Conservation (phyloP, 53 echinoderm and acorn worm genomes). For the Henricia sp. region DNA sequence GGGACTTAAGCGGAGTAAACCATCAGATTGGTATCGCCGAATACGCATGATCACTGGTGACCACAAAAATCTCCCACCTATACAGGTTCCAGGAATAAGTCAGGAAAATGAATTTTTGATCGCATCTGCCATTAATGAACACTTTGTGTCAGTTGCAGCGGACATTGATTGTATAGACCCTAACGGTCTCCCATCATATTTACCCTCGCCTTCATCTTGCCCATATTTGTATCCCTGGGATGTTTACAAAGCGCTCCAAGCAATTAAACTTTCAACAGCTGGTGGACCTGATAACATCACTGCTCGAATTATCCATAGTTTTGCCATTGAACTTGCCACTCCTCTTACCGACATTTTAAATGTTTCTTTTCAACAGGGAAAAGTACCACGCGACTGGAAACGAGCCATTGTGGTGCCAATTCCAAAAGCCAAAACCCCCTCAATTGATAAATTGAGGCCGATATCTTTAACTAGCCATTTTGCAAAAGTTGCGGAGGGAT, state of each 20-base stretch:
- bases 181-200: not conserved
- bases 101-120: not conserved
- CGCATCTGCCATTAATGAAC: conserved; percentile 23
- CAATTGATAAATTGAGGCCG: not conserved
- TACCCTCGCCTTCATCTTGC: not conserved
- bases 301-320: not conserved
- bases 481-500: too few species aligned
- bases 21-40: conserved; percentile 17
- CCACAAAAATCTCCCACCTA: not conserved
- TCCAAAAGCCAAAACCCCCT: not conserved
- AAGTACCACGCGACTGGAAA: not conserved
- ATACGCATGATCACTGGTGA: conserved; percentile 23
- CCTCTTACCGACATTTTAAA: conserved; percentile 4
- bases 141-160: not conserved
- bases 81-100: not conserved
- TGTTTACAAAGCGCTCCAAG: too few species aligned
- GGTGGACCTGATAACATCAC: conserved; percentile 15
- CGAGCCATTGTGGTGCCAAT: not conserved
- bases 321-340: not conserved
- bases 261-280: too few species aligned
- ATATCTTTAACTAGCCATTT: too few species aligned
- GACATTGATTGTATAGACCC: not conserved
- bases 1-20: not conserved
- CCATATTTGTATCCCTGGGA: conserved; percentile 2
- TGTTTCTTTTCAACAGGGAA: not conserved